phyloP scores from a whole-genome alignment of 2,888 invertebrate species.

The Zootermopsis nevadensis region DNA sequence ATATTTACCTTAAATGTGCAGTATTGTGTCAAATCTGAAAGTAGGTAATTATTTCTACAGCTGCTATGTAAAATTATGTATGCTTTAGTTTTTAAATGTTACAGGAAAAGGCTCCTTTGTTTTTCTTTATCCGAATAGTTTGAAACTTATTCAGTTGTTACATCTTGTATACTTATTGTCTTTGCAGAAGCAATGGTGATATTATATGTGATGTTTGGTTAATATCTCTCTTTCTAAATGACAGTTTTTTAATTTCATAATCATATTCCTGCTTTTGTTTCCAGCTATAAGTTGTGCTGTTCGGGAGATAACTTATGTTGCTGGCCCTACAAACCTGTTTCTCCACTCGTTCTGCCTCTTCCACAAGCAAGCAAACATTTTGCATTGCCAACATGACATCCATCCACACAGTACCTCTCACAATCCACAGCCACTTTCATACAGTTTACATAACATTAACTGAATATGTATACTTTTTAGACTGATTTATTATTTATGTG shows the following conservation, averaged over 20 bases:
- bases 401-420: conserved; percentile 42
- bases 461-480: conserved; percentile 8
- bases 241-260: conserved; percentile 16
- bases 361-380: conserved; percentile 38
- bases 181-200: not conserved
- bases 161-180: not conserved
- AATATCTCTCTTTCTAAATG: not conserved
- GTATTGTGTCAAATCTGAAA: too few relatives aligned
- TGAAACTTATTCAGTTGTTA: not conserved
- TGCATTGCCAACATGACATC: conserved; percentile 39
- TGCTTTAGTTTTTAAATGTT: not conserved
- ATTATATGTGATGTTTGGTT: not conserved
- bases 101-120: not conserved
- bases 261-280: conserved; percentile 49
- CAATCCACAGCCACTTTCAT: conserved; percentile 10
- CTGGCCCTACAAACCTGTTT: conserved; percentile 40
- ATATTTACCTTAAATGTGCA: too few relatives aligned
- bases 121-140: not conserved
- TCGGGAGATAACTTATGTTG: conserved; percentile 49
- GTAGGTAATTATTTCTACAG: too few relatives aligned
- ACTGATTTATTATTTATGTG: too few relatives aligned
- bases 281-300: conserved; percentile 50
- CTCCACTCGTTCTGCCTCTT: conserved; percentile 25
- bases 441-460: conserved; percentile 45
- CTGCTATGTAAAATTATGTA: not conserved